These are phyloP conservation scores for Gnathonemus longibarbis DNA, from an alignment of 2,113 vertebrate species.

Conservation along the genomic window DNA sequence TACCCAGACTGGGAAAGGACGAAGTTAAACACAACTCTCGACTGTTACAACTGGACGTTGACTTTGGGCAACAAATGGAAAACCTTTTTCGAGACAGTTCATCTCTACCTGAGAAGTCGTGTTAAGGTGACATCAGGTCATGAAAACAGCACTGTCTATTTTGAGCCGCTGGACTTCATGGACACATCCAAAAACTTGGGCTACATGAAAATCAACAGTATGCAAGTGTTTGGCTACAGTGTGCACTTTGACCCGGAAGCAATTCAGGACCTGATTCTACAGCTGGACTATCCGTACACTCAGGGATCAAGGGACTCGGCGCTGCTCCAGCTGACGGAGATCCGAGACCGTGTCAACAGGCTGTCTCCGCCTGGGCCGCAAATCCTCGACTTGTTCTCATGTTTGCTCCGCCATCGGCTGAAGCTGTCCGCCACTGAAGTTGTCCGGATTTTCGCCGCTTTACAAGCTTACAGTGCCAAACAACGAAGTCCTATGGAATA, in stretches of 20 bases:
- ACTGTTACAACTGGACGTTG: conserved; percentile 74
- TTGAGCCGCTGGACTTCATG: conserved; percentile 66
- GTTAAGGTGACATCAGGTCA: conserved; percentile 50
- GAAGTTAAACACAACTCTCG: conserved; percentile 65
- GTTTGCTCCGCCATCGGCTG: conserved; percentile 66
- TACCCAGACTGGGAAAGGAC: conserved; percentile 75
- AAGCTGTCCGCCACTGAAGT: conserved; percentile 68
- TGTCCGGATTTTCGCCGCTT: conserved; percentile 62
- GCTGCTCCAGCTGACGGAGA: conserved; percentile 69
- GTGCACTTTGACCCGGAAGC: conserved; percentile 76
- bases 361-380: conserved; percentile 67
- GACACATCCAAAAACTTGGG: conserved; percentile 62
- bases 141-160: conserved; percentile 58
- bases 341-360: conserved; percentile 69
- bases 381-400: conserved; percentile 67
- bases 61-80: conserved; percentile 73
- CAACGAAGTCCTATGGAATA: conserved; percentile 67
- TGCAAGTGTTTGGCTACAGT: conserved; percentile 71
- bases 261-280: conserved; percentile 70
- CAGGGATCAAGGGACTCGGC: conserved; percentile 72
- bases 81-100: conserved; percentile 74
- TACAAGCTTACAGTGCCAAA: conserved; percentile 69
- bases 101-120: conserved; percentile 68
- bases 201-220: conserved; percentile 73
- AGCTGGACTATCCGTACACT: conserved; percentile 71